Evolutionary conservation across 2,113 vertebrate genomes (phyloP).

Genomic region (Fukomys damarensis): DNA sequence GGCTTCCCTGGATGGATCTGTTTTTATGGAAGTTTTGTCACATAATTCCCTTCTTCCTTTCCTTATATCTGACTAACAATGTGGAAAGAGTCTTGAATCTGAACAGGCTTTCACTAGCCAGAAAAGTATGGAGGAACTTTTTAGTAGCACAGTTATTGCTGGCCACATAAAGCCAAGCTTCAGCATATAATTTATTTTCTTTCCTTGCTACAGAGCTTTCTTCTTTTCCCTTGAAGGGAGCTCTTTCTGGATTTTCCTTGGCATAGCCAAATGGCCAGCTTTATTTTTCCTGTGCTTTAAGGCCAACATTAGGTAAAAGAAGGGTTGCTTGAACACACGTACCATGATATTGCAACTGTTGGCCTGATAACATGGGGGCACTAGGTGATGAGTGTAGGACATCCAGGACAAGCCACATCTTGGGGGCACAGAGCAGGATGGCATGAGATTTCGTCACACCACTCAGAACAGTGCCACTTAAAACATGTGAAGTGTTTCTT

Average conservation of each 20-base stretch:
- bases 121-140: background rate
- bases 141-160: background rate
- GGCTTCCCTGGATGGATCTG: background rate
- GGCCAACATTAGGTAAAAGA: background rate
- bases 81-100: background rate
- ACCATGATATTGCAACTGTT: background rate
- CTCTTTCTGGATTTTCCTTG: background rate
- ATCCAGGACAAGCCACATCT: background rate
- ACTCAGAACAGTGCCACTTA: background rate
- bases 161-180: background rate
- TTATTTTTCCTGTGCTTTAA: background rate
- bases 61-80: background rate
- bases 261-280: background rate
- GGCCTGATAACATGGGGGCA: background rate
- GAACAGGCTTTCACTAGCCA: background rate
- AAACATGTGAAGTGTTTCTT: background rate
- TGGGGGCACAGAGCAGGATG: background rate
- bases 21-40: background rate
- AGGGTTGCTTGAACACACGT: background rate
- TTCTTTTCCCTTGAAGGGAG: background rate
- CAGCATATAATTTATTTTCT: background rate
- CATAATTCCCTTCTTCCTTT: background rate
- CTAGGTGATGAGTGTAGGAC: background rate
- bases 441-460: background rate
- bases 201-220: background rate